Percentiles rank a stretch among this genome's conserved stretches.
Conservation (phyloP, 2,113 vertebrate genomes). For the Caranx melampygus region DNA sequence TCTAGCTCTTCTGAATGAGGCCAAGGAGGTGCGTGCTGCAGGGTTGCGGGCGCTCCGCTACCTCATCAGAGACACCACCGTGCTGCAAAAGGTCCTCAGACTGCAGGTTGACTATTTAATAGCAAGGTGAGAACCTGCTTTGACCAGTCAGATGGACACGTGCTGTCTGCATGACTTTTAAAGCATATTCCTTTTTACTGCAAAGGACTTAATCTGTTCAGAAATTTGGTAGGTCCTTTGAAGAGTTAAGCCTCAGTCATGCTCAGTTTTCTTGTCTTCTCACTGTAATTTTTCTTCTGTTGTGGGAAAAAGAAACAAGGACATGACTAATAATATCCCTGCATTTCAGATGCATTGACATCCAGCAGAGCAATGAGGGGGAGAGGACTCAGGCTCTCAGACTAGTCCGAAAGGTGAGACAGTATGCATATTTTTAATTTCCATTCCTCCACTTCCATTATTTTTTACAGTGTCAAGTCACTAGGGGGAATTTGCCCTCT, state of each 20-base stretch:
- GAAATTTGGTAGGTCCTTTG: background rate
- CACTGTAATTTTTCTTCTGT: background rate
- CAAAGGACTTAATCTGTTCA: background rate
- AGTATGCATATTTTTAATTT: background rate
- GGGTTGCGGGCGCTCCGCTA: constrained; percentile 96
- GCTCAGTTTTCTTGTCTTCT: constrained; percentile 5
- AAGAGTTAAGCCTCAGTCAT: constrained; percentile 2
- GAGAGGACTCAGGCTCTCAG: constrained; percentile 98
- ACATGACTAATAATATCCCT: constrained; percentile 25
- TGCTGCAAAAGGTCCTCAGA: constrained; percentile 96
- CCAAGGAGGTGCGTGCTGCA: constrained; percentile 97
- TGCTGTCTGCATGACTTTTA: background rate
- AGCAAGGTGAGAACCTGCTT: constrained; percentile 87
- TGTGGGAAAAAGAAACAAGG: background rate
- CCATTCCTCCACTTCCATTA: background rate
- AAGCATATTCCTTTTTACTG: background rate
- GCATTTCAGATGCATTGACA: constrained; percentile 95
- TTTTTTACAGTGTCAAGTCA: background rate
- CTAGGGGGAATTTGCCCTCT: constrained; percentile 22
- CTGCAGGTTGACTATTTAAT: constrained; percentile 99
- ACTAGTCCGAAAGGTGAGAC: constrained; percentile 95
- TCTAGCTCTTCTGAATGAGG: constrained; percentile 96
- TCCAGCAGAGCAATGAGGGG: constrained; percentile 99
- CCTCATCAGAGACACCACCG: constrained; percentile 92
- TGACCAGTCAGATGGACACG: background rate